Evolutionary conservation across 2,888 invertebrate genomes (phyloP).

Genomic region (Adelognathus sp.): DNA sequence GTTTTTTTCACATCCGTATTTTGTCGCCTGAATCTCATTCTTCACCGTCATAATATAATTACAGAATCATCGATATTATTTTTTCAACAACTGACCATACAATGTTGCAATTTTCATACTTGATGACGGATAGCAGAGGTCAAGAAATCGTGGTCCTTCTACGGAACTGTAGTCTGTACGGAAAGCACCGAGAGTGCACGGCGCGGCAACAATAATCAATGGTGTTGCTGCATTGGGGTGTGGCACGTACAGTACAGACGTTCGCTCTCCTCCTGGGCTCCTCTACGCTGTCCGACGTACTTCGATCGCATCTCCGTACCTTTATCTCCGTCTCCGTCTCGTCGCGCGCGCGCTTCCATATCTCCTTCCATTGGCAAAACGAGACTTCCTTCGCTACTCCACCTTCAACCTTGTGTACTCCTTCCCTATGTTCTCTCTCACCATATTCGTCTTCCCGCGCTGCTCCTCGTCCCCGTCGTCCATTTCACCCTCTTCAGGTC

Average conservation of each 20-base stretch:
- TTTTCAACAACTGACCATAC: too few species aligned
- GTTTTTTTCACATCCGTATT: too few species aligned
- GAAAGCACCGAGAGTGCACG: conserved; percentile 36
- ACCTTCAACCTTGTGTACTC: conserved; percentile 8
- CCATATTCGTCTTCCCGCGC: conserved; percentile 37
- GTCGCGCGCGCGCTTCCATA: conserved; percentile 48
- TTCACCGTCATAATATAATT: too few species aligned
- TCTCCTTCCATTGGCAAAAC: conserved; percentile 37
- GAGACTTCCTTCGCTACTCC: conserved; percentile 43
- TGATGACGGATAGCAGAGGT: background rate
- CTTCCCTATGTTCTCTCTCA: conserved; percentile 51
- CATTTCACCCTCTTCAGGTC: conserved; percentile 1
- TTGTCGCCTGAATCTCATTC: too few species aligned
- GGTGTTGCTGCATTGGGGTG: conserved; percentile 80
- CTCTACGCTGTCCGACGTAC: conserved; percentile 77
- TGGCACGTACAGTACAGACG: conserved; percentile 72
- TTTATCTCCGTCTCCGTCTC: conserved; percentile 46
- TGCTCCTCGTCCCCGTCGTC: conserved; percentile 18
- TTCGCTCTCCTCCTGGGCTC: conserved; percentile 61
- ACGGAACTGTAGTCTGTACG: conserved; percentile 13
- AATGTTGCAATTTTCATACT: too few species aligned
- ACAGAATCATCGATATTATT: too few species aligned
- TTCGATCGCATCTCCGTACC: conserved; percentile 73
- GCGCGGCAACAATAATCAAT: conserved; percentile 79
- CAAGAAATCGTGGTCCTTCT: background rate